phyloP scores from a whole-genome alignment of 1,140 invertebrate species.

The Cecropterus lyciades region DNA sequence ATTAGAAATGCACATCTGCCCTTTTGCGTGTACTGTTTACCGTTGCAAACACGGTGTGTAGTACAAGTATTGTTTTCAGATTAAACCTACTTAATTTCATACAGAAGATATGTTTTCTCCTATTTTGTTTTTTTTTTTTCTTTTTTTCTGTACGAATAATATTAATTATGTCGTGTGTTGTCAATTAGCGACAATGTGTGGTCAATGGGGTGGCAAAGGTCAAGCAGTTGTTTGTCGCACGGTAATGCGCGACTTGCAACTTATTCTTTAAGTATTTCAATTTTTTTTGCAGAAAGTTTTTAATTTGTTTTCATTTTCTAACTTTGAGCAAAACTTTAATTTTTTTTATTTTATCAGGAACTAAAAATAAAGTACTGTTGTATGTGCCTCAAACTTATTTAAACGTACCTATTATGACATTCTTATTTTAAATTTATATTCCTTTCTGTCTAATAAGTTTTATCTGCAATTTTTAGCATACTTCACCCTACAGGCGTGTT shows the following conservation, averaged over 20 bases:
- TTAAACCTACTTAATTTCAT: not conserved
- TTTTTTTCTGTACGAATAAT: no score
- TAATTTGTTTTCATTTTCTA: no score
- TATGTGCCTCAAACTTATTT: no score
- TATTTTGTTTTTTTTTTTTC: no score
- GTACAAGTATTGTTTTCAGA: constrained; percentile 19
- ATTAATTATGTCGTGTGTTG: constrained; percentile 45
- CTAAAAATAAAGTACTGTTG: no score
- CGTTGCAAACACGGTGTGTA: constrained; percentile 32
- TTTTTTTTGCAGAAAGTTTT: no score
- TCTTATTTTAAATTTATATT: no score
- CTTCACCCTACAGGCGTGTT: not conserved
- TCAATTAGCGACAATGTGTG: constrained; percentile 44
- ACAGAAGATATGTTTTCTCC: no score
- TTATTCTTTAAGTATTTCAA: not conserved
- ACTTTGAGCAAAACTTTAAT: no score
- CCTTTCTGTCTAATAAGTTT: no score
- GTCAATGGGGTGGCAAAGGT: constrained; percentile 51
- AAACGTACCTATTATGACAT: not conserved
- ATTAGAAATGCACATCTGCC: constrained; percentile 53
- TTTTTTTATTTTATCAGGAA: no score
- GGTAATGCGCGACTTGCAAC: constrained; percentile 38
- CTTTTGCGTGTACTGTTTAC: constrained; percentile 44
- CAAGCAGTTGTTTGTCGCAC: constrained; percentile 63
- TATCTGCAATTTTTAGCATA: constrained; percentile 3